These are phyloP conservation scores for Pristionchus fissidentatus DNA, from an alignment of 2,888 invertebrate species.

Conservation along the genomic window DNA sequence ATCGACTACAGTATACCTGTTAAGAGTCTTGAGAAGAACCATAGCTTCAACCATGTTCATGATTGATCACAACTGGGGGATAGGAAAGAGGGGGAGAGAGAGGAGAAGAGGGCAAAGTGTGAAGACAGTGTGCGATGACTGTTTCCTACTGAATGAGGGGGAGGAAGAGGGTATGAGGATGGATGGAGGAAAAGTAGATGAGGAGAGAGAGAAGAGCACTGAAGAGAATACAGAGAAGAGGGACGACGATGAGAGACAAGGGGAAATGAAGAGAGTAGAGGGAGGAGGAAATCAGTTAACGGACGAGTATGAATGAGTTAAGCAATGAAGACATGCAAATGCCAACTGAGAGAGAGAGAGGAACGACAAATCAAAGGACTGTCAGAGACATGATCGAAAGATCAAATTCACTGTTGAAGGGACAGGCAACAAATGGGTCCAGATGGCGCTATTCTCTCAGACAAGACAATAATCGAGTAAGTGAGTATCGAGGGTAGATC, in stretches of 20 bases:
- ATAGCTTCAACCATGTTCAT: conserved; percentile 13
- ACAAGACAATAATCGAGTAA: not conserved
- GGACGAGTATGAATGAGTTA: not conserved
- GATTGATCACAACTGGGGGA: not conserved
- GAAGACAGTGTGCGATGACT: conserved; percentile 40
- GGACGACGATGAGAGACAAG: not conserved
- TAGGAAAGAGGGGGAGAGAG: conserved; percentile 2
- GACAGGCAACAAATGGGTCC: not conserved
- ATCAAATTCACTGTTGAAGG: too few relatives aligned
- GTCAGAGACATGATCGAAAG: conserved; percentile 22
- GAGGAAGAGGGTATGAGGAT: not conserved
- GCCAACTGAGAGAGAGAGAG: not conserved
- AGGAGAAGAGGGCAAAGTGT: conserved; percentile 18
- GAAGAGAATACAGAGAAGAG: too few relatives aligned
- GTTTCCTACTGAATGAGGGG: conserved; percentile 40
- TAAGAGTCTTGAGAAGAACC: not conserved
- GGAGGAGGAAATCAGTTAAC: conserved; percentile 16
- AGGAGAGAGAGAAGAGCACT: not conserved
- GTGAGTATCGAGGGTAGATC: not conserved
- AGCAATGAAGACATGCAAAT: too few relatives aligned
- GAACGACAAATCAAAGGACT: conserved; percentile 20
- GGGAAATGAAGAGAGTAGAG: not conserved
- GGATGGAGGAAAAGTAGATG: not conserved
- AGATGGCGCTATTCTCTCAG: not conserved
- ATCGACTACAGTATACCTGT: not conserved